These are phyloP conservation scores for Distichodus sexfasciatus DNA, from an alignment of 2,797 vertebrate genomes.

Conservation along the genomic window DNA sequence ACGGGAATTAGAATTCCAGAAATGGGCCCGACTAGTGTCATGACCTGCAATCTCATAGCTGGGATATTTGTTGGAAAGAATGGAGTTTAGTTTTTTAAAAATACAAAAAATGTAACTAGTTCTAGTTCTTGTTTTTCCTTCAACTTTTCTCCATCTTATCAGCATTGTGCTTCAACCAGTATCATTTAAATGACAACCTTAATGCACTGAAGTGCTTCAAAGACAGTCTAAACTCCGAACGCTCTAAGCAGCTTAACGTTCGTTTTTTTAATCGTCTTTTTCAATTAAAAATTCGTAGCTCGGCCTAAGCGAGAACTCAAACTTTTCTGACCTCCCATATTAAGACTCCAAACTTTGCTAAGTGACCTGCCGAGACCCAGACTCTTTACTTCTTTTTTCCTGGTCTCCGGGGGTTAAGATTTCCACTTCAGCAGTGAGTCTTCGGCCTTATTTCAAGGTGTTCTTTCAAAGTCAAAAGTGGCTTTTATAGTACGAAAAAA, in stretches of 20 bases:
- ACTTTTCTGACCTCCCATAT: not conserved
- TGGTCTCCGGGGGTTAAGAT: too few relatives aligned
- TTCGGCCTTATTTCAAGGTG: too few relatives aligned
- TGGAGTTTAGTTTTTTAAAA: not conserved
- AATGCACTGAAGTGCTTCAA: not conserved
- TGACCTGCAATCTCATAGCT: not conserved
- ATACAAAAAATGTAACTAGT: too few relatives aligned
- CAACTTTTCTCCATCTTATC: not conserved
- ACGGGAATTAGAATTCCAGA: constrained; percentile 14
- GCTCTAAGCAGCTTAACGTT: not conserved
- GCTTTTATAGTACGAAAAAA: too few relatives aligned
- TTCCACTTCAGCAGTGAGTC: too few relatives aligned
- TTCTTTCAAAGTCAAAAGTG: too few relatives aligned
- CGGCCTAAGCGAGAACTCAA: not conserved
- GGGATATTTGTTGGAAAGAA: not conserved
- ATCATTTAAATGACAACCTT: not conserved
- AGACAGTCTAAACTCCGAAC: not conserved
- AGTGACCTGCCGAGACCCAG: too few relatives aligned
- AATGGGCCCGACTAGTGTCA: not conserved
- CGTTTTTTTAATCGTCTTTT: not conserved
- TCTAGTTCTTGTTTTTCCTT: not conserved
- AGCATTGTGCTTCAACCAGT: not conserved
- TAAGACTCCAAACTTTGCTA: too few relatives aligned
- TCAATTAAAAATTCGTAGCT: not conserved
- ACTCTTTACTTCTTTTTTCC: too few relatives aligned